Conservation (phyloP, 1,140 invertebrate genomes). For the Rhagoletis zephyria region DNA sequence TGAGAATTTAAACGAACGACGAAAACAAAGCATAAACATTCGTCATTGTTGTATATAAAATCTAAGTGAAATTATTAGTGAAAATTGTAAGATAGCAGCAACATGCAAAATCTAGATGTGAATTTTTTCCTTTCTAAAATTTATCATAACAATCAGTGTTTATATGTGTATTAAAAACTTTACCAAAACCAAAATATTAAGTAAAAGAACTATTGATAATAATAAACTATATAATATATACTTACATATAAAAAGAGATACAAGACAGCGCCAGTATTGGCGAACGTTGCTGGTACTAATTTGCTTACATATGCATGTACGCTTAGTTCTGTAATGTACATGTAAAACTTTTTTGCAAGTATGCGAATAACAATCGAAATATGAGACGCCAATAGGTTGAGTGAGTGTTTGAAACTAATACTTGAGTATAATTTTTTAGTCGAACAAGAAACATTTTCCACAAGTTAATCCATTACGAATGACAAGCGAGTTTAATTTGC, state of each 20-base stretch:
- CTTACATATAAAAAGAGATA: slow-evolving; percentile 29
- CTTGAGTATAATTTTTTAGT: too few species aligned
- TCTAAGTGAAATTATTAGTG: slow-evolving; percentile 28
- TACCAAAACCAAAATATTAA: background rate
- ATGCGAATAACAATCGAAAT: background rate
- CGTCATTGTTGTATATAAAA: slow-evolving; percentile 12
- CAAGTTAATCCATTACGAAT: too few species aligned
- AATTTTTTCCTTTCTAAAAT: slow-evolving; percentile 16
- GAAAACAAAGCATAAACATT: background rate
- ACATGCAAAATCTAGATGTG: slow-evolving; percentile 40
- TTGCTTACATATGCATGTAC: background rate
- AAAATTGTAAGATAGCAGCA: slow-evolving; percentile 48
- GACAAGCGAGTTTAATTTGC: too few species aligned
- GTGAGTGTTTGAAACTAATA: too few species aligned
- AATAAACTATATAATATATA: background rate
- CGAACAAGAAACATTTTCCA: too few species aligned
- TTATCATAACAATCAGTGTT: slow-evolving; percentile 43
- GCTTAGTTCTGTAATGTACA: background rate
- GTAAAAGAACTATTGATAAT: background rate
- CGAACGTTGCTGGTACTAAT: background rate
- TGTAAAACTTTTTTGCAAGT: background rate
- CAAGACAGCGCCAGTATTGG: slow-evolving; percentile 38
- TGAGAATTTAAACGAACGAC: background rate
- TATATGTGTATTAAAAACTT: slow-evolving; percentile 44
- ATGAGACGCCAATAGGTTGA: too few species aligned